These are phyloP conservation scores for Microcebus griseorufus DNA, from an alignment of 2,113 vertebrate genomes.

Conservation along the genomic window DNA sequence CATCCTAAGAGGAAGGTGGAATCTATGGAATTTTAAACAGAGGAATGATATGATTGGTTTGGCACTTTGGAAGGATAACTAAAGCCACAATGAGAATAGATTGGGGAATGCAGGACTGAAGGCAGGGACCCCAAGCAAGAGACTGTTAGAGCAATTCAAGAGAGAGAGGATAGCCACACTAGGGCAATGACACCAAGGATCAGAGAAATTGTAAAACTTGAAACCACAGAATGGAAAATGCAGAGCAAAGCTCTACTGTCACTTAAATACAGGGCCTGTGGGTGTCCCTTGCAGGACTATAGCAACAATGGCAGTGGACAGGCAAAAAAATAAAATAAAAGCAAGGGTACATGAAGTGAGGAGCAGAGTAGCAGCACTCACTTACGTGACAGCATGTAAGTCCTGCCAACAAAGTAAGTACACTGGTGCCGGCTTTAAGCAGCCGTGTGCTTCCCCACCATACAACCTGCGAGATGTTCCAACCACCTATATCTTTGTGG, in stretches of 20 bases:
- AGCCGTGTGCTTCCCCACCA: background rate
- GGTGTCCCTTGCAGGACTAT: background rate
- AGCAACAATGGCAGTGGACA: rapidly evolving
- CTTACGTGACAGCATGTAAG: background rate
- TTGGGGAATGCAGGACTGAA: background rate
- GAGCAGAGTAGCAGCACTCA: background rate
- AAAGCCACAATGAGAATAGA: background rate
- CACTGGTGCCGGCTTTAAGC: background rate
- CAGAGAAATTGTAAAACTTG: background rate
- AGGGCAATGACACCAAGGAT: background rate
- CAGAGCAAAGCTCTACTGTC: background rate
- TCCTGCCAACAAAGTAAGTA: background rate
- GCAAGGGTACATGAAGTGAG: background rate
- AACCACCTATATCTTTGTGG: background rate
- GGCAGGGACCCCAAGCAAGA: background rate
- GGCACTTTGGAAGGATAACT: background rate
- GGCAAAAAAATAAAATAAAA: background rate
- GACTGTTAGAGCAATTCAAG: background rate
- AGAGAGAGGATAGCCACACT: background rate
- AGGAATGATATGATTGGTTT: background rate
- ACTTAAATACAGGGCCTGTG: background rate
- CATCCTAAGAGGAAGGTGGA: background rate
- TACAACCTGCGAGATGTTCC: background rate
- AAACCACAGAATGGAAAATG: background rate
- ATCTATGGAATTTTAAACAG: background rate